phyloP scores from a whole-genome alignment of 92 coral and sea anemone species.

The Epizoanthus scotinus region DNA sequence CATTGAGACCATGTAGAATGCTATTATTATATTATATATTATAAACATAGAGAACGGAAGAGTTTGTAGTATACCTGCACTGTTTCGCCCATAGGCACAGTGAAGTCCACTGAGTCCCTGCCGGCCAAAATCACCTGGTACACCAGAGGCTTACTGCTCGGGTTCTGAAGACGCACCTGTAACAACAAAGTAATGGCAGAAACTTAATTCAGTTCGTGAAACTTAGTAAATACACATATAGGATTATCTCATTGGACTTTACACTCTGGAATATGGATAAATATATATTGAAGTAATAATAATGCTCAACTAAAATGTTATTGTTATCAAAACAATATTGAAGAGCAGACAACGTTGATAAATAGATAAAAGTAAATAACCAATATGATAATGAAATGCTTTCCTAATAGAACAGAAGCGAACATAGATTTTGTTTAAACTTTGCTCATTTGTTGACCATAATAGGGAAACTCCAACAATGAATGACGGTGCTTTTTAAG shows the following conservation, averaged over 20 bases:
- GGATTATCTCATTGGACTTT: not conserved
- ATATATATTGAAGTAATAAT: not conserved
- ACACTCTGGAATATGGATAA: not conserved
- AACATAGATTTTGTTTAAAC: too few species aligned
- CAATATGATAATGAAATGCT: too few species aligned
- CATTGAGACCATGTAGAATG: too few species aligned
- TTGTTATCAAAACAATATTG: too few species aligned
- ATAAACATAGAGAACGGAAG: not conserved
- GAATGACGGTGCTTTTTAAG: too few species aligned
- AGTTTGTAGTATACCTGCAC: slow-evolving; percentile 68
- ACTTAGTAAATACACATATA: not conserved
- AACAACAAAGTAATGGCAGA: not conserved
- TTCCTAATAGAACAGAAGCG: too few species aligned
- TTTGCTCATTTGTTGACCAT: too few species aligned
- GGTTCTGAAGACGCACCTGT: slow-evolving; percentile 96
- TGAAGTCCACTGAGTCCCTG: slow-evolving; percentile 83
- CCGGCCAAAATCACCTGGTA: slow-evolving; percentile 95
- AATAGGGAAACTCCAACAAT: too few species aligned
- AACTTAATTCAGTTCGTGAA: too few species aligned
- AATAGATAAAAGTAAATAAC: not conserved
- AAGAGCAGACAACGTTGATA: too few species aligned
- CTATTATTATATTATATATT: too few species aligned
- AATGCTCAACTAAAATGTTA: too few species aligned
- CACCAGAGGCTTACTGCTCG: slow-evolving; percentile 89
- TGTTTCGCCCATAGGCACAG: slow-evolving; percentile 86